These are phyloP conservation scores for Syngnathus rostellatus DNA, from an alignment of 2,797 vertebrate species.

Conservation along the genomic window DNA sequence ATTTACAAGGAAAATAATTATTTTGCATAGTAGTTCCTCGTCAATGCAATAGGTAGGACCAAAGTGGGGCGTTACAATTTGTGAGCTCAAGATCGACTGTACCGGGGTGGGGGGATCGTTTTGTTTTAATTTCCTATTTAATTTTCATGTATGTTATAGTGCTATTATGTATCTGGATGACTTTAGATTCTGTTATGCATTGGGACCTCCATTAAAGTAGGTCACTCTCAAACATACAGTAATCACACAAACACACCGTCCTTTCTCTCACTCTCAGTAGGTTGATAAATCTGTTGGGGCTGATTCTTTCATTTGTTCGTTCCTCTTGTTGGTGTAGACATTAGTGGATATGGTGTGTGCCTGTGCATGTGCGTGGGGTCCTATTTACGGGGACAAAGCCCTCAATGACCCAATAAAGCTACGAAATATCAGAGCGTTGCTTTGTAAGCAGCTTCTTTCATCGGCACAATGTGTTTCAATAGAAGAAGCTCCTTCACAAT, in stretches of 20 bases:
- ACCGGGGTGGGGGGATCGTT: no score
- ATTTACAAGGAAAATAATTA: neutral
- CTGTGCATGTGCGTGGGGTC: conserved; percentile 12
- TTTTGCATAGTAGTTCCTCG: no score
- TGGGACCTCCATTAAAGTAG: conserved; percentile 8
- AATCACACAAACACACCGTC: conserved; percentile 15
- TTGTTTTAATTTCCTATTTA: no score
- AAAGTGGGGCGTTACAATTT: no score
- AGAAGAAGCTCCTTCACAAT: conserved; percentile 8
- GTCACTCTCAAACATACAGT: conserved; percentile 7
- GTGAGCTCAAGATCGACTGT: no score
- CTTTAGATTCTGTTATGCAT: conserved; percentile 1
- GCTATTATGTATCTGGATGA: conserved; percentile 5
- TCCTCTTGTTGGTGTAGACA: conserved; percentile 29
- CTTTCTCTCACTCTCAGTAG: conserved; percentile 25
- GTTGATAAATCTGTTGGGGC: conserved; percentile 36
- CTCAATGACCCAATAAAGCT: conserved; percentile 56
- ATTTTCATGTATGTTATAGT: neutral
- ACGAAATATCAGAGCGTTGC: conserved; percentile 35
- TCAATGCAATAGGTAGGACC: no score
- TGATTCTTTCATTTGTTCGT: conserved; percentile 21
- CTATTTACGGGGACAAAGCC: conserved; percentile 55
- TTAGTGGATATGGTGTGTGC: conserved; percentile 13
- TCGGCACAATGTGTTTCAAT: conserved; percentile 18
- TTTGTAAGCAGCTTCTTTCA: conserved; percentile 39